Conservation (phyloP, 1,140 invertebrate genomes). For the Nasonia vitripennis region DNA sequence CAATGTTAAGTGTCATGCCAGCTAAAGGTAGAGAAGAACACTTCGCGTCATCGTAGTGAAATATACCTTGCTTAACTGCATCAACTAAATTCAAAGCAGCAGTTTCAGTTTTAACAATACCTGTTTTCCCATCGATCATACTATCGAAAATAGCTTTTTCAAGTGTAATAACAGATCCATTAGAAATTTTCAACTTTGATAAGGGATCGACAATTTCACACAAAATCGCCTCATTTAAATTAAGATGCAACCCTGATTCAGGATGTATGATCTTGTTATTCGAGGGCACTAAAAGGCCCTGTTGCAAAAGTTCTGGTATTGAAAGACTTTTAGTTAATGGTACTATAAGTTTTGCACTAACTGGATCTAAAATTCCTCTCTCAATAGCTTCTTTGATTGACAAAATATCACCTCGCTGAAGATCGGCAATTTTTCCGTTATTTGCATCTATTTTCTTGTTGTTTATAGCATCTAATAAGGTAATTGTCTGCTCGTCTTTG, state of each 20-base stretch:
- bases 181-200: constrained; percentile 76
- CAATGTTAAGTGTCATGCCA: constrained; percentile 86
- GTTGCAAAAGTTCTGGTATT: constrained; percentile 86
- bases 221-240: constrained; percentile 87
- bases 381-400: constrained; percentile 90
- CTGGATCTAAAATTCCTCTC: constrained; percentile 87
- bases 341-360: constrained; percentile 85
- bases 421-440: constrained; percentile 88
- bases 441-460: constrained; percentile 84
- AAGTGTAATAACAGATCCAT: constrained; percentile 82
- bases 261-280: constrained; percentile 92
- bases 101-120: constrained; percentile 80
- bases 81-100: constrained; percentile 76
- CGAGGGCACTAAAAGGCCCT: constrained; percentile 87
- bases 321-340: constrained; percentile 88
- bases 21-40: constrained; percentile 76
- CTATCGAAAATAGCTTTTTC: constrained; percentile 87
- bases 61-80: not conserved
- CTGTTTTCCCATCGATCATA: constrained; percentile 84
- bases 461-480: constrained; percentile 85
- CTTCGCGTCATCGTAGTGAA: constrained; percentile 57
- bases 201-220: constrained; percentile 91
- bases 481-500: constrained; percentile 41
- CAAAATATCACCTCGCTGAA: constrained; percentile 85
- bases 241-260: constrained; percentile 86